phyloP scores from a whole-genome alignment of 2,888 invertebrate species.

The Luperina nickerlii region DNA sequence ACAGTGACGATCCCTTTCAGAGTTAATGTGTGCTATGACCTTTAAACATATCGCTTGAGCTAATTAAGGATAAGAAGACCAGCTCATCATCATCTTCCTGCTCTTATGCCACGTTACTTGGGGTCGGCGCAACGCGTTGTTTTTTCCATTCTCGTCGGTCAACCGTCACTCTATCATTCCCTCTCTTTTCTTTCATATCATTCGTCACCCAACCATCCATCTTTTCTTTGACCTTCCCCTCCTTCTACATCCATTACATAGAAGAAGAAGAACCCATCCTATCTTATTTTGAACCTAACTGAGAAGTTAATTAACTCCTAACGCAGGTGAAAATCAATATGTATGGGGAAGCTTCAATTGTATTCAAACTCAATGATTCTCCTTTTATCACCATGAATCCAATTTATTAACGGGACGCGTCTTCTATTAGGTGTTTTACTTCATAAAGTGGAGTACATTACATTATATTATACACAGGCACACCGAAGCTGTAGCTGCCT shows the following conservation, averaged over 20 bases:
- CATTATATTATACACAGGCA: constrained; percentile 14
- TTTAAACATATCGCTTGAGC: neutral
- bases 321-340: neutral
- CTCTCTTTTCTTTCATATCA: neutral
- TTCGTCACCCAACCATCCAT: neutral
- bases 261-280: neutral
- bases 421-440: constrained; percentile 44
- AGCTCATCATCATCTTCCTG: neutral
- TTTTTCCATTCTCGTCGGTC: neutral
- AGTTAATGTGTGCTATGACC: too few species aligned
- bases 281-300: neutral
- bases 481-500: neutral
- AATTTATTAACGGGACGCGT: constrained; percentile 48
- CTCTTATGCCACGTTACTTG: neutral
- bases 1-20: too few species aligned
- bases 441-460: constrained; percentile 39
- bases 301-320: constrained; percentile 10
- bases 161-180: neutral
- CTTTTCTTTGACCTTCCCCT: neutral
- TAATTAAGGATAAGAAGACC: neutral
- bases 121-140: neutral
- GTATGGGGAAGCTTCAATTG: constrained; percentile 39
- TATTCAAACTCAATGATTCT: constrained; percentile 34
- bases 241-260: neutral
- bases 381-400: constrained; percentile 41